Percentiles rank a stretch among this genome's conserved stretches.
These are phyloP conservation scores for Bothrops jararaca DNA, from an alignment of 2,113 vertebrate genomes.

Conservation along the genomic window DNA sequence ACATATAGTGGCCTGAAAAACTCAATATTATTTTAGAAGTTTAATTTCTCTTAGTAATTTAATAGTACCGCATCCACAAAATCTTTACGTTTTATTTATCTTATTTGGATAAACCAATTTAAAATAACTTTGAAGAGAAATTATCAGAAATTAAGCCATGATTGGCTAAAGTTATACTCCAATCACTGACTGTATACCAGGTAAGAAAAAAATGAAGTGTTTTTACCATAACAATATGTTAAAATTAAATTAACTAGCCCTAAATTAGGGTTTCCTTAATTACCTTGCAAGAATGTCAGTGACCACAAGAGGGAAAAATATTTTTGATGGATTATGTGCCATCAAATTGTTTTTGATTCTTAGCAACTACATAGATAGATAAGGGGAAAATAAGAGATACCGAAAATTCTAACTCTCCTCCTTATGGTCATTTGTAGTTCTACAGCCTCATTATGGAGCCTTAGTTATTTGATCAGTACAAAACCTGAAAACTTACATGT, in stretches of 20 bases:
- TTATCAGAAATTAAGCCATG: not conserved
- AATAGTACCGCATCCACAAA: not conserved
- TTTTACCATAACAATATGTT: not conserved
- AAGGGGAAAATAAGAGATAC: not conserved
- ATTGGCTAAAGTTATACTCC: not conserved
- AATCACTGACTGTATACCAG: not conserved
- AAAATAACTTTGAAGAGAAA: not conserved
- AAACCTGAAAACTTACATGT: conserved; percentile 67
- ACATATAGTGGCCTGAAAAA: not conserved
- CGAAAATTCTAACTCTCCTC: not conserved
- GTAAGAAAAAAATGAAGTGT: not conserved
- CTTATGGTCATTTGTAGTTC: not conserved
- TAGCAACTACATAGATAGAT: not conserved
- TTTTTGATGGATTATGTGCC: not conserved
- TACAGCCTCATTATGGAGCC: not conserved
- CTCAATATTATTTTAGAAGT: not conserved
- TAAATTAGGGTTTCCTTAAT: not conserved
- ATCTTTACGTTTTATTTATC: not conserved
- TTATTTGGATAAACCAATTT: not conserved
- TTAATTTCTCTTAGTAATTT: not conserved
- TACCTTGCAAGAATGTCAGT: not conserved
- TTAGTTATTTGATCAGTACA: not conserved
- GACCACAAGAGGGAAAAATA: not conserved
- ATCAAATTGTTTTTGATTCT: not conserved
- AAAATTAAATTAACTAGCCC: not conserved